Evolutionary conservation across 53 echinoderm and acorn worm genomes (phyloP).

Genomic region (Pentamera pediparva): DNA sequence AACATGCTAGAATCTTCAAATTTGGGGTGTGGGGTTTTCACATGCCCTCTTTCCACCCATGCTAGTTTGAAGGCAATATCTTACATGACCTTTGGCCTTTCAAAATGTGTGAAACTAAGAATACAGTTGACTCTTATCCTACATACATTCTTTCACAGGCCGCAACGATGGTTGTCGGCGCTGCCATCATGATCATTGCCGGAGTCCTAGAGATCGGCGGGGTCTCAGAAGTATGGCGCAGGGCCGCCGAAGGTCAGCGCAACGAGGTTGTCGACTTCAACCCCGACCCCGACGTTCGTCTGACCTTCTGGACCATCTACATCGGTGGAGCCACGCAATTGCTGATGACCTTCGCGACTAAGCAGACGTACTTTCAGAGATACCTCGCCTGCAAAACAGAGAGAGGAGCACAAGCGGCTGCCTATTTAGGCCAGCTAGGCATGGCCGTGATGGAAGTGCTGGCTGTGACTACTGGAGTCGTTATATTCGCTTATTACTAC

Average conservation of each 20-base stretch:
- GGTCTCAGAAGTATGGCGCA: neutral
- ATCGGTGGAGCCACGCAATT: neutral
- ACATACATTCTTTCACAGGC: neutral
- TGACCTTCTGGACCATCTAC: neutral
- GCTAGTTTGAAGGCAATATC: too few species aligned
- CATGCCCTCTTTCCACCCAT: too few species aligned
- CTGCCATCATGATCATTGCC: neutral
- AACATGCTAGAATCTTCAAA: too few species aligned
- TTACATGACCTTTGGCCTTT: too few species aligned
- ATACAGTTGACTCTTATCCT: too few species aligned
- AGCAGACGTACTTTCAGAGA: neutral
- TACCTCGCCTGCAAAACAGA: neutral
- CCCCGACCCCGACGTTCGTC: neutral
- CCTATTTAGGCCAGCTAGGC: neutral
- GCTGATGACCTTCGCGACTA: neutral
- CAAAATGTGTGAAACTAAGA: too few species aligned
- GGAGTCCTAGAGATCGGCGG: neutral
- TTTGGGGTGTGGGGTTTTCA: too few species aligned
- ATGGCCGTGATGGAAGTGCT: neutral
- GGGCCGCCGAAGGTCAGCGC: neutral
- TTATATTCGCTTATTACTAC: slow-evolving; percentile 13
- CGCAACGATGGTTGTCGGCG: neutral
- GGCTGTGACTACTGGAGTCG: neutral
- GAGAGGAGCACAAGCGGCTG: neutral
- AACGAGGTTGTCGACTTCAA: neutral